Evolutionary conservation across 1,140 invertebrate species (phyloP), one percentile per base, ranked within the genome.

Genomic region (Micrasema longulum): DNA sequence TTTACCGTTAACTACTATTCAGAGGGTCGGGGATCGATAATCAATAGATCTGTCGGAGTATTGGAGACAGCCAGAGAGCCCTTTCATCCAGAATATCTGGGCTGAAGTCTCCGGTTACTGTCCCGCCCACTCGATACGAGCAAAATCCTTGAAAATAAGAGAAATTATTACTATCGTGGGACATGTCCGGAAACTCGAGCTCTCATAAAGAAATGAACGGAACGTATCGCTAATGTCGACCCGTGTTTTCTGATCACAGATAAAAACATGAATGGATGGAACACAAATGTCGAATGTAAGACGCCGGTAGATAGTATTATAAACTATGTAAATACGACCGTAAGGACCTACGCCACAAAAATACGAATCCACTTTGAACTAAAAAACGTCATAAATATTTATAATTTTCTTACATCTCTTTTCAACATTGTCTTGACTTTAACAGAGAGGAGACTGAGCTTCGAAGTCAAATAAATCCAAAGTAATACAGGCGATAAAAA

Each of bases 1-100:
- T 16, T 55, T 26, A 23, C 52, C 52, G 26, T 16, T 55, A 55
- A 12, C n/a, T 55, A 31, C 14, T 55, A n/a, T 16, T 55, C 12
- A 55, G 14, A 4, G 52, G 11, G 35, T 55, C 26, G 11, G 7
- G 26, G 7, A 22, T 48, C 20, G 47, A 48, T 20, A 11, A 20
- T 48, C 47, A 11, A 22, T 16, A 48, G 20, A 16, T 14, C 6
- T 16, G 52, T 55, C 26, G 11, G n/a, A 22, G 14, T 31, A 31
- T 26, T 12, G 14, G 12, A 16, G 23, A 26, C 12, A 26, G n/a
- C 11, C 43, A 31, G 26, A 2, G 20, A 23, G 22, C 50, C 47
- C 20, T 6, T 48, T 48, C 47, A 48, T 48, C 47, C 47, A 16
- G 11, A 48, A 20, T n/a, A 16, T 20, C 16, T 20, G 18, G 7